Conservation (phyloP, 2,797 vertebrate species). For the Miopithecus talapoin region DNA sequence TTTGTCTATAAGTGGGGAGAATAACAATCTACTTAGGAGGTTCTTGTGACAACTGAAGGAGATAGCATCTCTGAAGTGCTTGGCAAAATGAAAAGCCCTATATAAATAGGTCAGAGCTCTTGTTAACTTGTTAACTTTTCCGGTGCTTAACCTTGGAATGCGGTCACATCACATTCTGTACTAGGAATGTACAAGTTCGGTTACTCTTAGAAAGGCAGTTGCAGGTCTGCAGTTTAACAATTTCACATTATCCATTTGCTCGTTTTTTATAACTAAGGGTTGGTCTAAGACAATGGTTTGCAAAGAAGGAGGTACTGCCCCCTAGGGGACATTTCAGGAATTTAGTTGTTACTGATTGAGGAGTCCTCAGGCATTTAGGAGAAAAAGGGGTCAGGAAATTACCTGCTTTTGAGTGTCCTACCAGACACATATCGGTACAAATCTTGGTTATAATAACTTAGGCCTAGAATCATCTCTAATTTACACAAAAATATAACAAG, state of each 20-base stretch:
- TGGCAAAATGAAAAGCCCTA: constrained; percentile 5
- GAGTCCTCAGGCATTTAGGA: not conserved
- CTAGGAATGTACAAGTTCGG: not conserved
- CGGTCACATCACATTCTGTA: not conserved
- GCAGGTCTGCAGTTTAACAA: constrained; percentile 8
- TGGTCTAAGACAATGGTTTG: constrained; percentile 6
- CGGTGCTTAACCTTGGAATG: constrained; percentile 34
- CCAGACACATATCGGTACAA: not conserved
- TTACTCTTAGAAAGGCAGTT: constrained; percentile 24
- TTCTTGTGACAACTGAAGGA: constrained; percentile 7
- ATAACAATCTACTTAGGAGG: not conserved
- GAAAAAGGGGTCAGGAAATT: not conserved
- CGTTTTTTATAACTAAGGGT: not conserved
- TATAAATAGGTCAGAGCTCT: not conserved
- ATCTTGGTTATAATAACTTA: constrained; percentile 17
- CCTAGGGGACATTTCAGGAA: constrained; percentile 34
- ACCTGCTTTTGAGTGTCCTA: not conserved
- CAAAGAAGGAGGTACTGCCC: constrained; percentile 49
- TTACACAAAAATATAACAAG: not conserved
- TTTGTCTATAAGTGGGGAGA: not conserved
- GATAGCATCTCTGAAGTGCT: constrained; percentile 7
- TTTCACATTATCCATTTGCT: not conserved
- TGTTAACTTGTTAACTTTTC: constrained; percentile 33
- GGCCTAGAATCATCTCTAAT: not conserved
- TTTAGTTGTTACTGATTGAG: not conserved